Base-by-base conservation (phyloP, 2,888 invertebrate genomes). In the Meloe dianella region DNA sequence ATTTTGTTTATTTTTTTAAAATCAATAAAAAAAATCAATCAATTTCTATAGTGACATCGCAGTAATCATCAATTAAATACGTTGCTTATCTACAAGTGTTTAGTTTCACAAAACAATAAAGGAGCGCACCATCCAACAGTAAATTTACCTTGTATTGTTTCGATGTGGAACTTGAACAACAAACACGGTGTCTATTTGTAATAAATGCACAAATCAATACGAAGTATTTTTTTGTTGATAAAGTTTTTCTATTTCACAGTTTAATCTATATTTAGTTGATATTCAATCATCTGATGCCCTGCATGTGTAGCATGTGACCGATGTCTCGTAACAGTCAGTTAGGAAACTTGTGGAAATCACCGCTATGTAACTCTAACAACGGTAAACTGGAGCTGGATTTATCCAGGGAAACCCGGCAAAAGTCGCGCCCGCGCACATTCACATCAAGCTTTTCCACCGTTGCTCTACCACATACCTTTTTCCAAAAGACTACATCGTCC, bases 351-450 rank as follows among this genome's bases (percentile, higher is more conserved):
- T 62, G 70, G 56, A 73, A 73, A 71, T 74, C 71, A 71, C 73
- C 74, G 73, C 68, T 73, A 68, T 70, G 64, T 66, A 67, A 71
- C 69, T 79, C 71, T 74, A 75, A 73, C 75, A 73, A 72, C 74
- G 71, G 74, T 74, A 74, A 76, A 78, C 79, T 79, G 78, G 78
- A 76, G 79, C 78, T 78, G 74, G 75, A 77, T 74, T 75, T 74
- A 75, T 77, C 78, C 77, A 74, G 78, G 78, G 75, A 76, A 74
- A 71, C 77, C 77, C 75, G 76, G 77, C 74, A 75, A 71, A 73
- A 75, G 72, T 75, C 71, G 78, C 78, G 78, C 79, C 70, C 59
- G 78, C 77, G 79, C 78, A 77, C 60, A 71, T 35, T 41, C 20
- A 35, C 14, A 35, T 35, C 6, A n/a, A 41, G 41, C 17, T 17